Evolutionary conservation across 1,140 invertebrate genomes (phyloP).

Genomic region (Drosophila ohnishii): DNA sequence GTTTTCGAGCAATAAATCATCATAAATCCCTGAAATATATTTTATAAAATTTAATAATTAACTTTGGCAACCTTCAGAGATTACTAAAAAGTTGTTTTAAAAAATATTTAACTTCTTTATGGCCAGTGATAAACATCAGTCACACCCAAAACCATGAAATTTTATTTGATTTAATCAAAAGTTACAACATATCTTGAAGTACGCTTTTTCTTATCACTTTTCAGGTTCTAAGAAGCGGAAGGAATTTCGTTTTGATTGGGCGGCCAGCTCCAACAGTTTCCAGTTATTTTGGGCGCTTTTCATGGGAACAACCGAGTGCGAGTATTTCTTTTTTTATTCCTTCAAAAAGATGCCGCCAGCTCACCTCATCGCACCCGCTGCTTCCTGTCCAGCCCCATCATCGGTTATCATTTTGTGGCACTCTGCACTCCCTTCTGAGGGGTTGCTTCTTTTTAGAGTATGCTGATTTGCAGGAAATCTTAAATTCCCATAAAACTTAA

Average conservation of each 20-base stretch:
- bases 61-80: not conserved
- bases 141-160: slow-evolving; percentile 4
- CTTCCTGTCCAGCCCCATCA: slow-evolving; percentile 53
- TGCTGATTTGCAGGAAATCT: slow-evolving; percentile 74
- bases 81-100: not conserved
- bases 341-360: slow-evolving; percentile 35
- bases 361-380: slow-evolving; percentile 22
- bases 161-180: slow-evolving; percentile 30
- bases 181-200: slow-evolving; percentile 1
- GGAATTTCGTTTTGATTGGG: slow-evolving; percentile 26
- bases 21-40: too few species aligned
- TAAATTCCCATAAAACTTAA: slow-evolving; percentile 81
- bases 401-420: slow-evolving; percentile 50
- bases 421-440: slow-evolving; percentile 16
- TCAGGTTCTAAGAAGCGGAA: slow-evolving; percentile 20
- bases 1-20: not conserved
- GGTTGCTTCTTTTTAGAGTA: slow-evolving; percentile 14
- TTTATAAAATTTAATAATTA: not conserved
- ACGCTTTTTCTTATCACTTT: slow-evolving; percentile 35
- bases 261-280: slow-evolving; percentile 1
- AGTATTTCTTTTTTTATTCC: slow-evolving; percentile 8
- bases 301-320: not conserved
- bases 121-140: not conserved
- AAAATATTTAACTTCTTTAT: not conserved
- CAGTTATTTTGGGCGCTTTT: slow-evolving; percentile 10